Evolutionary conservation across 2,797 vertebrate species (phyloP).

Genomic region (Pseudochirops corinnae): DNA sequence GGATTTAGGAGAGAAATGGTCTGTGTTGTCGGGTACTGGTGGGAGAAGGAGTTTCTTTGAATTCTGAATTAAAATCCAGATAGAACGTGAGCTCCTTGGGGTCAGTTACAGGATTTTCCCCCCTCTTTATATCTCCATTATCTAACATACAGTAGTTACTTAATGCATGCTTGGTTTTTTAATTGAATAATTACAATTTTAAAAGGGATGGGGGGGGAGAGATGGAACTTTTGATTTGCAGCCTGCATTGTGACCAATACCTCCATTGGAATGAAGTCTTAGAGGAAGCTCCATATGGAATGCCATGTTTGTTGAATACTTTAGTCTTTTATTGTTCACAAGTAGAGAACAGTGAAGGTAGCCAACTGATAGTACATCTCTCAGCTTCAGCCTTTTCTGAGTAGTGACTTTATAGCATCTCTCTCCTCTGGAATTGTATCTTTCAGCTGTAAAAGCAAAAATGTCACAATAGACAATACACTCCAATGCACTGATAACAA

Average conservation of each 20-base stretch:
- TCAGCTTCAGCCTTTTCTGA: conserved; percentile 46
- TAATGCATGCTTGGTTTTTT: not conserved
- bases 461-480: conserved; percentile 79
- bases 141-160: not conserved
- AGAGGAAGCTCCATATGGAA: conserved; percentile 6
- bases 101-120: not conserved
- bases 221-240: not conserved
- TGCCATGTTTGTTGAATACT: conserved; percentile 51
- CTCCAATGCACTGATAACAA: conserved; percentile 74
- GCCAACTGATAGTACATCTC: conserved; percentile 39
- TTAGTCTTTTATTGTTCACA: conserved; percentile 56
- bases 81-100: not conserved
- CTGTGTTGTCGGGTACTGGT: not conserved
- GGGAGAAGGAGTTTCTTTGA: not conserved
- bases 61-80: not conserved
- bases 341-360: conserved; percentile 28
- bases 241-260: not conserved
- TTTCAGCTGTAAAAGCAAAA: conserved; percentile 79
- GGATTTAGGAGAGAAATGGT: not conserved
- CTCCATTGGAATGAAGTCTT: not conserved
- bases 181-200: not conserved
- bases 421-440: conserved; percentile 52
- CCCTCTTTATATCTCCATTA: not conserved
- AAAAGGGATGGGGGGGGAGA: not conserved
- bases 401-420: conserved; percentile 73